Conservation (phyloP, 1,140 invertebrate species). For the Arctopsyche grandis region DNA sequence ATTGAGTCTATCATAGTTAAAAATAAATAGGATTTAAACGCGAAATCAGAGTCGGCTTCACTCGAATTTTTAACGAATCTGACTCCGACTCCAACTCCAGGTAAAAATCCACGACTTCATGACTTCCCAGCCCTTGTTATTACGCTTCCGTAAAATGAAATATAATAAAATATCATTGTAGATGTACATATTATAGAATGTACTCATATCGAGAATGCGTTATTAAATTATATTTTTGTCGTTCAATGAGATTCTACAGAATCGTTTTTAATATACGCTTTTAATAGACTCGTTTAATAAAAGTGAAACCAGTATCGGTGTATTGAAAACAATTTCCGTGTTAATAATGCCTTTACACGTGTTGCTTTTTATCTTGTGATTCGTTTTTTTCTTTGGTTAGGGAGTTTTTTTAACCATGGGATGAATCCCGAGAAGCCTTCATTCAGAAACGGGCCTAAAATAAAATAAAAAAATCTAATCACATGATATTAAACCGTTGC, state of each 20-base stretch:
- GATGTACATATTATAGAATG: no score
- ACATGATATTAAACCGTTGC: slow-evolving; percentile 52
- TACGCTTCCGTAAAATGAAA: no score
- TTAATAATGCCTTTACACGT: slow-evolving; percentile 27
- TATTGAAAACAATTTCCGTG: slow-evolving; percentile 23
- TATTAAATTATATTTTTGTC: background rate
- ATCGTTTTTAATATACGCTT: slow-evolving; percentile 7
- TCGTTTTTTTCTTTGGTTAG: background rate
- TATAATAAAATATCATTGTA: no score
- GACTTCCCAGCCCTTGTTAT: no score
- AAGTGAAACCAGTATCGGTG: slow-evolving; percentile 16
- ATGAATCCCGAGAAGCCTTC: slow-evolving; percentile 41
- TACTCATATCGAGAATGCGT: background rate
- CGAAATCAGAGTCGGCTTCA: no score
- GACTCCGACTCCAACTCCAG: no score
- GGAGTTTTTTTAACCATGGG: background rate
- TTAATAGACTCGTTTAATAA: slow-evolving; percentile 23
- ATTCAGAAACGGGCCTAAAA: slow-evolving; percentile 50
- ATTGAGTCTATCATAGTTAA: no score
- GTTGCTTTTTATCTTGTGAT: slow-evolving; percentile 8
- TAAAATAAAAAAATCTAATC: slow-evolving; percentile 53
- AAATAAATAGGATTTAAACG: no score
- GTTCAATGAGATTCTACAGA: background rate
- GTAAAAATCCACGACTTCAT: no score
- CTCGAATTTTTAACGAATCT: no score